A percentile compares a stretch with the other conserved stretches of the same genome.
These are phyloP conservation scores for Pogonomyrmex barbatus DNA, from an alignment of 1,140 invertebrate genomes.

Conservation along the genomic window DNA sequence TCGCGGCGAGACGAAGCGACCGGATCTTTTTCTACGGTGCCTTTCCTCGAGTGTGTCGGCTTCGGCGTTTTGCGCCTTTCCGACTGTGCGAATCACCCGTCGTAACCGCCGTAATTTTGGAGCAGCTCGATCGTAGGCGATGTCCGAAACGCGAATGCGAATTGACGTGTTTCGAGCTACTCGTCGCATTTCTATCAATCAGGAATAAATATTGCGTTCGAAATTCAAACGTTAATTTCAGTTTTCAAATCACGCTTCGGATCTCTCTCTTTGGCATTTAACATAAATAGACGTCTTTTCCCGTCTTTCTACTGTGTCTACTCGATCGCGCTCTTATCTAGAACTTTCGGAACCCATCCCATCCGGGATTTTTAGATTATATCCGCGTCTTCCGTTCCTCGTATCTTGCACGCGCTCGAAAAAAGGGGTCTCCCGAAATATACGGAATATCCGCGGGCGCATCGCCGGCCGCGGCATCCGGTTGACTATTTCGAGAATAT, in stretches of 20 bases:
- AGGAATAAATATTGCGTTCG: background rate
- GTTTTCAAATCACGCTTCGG: background rate
- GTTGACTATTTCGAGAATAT: slow-evolving; percentile 85
- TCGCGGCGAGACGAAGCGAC: slow-evolving; percentile 43
- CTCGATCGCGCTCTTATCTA: background rate
- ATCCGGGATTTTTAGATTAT: slow-evolving; percentile 44
- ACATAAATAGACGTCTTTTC: background rate
- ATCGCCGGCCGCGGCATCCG: slow-evolving; percentile 80
- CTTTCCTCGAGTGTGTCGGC: slow-evolving; percentile 16
- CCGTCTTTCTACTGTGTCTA: background rate
- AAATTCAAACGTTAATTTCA: background rate
- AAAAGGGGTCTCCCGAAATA: slow-evolving; percentile 82
- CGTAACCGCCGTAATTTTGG: background rate
- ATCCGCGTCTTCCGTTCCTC: slow-evolving; percentile 52
- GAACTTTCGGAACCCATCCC: background rate
- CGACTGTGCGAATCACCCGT: background rate
- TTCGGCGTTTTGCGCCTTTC: slow-evolving; percentile 11
- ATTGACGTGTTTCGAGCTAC: background rate
- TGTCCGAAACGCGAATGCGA: too few species aligned
- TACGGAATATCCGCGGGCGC: slow-evolving; percentile 78
- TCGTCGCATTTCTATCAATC: background rate
- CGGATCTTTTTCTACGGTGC: slow-evolving; percentile 16
- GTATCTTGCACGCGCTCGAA: slow-evolving; percentile 73
- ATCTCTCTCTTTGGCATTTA: background rate
- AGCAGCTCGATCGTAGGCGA: background rate